Evolutionary conservation across 2,888 invertebrate genomes (phyloP).

Genomic region (Hemicrepidius hirtus): DNA sequence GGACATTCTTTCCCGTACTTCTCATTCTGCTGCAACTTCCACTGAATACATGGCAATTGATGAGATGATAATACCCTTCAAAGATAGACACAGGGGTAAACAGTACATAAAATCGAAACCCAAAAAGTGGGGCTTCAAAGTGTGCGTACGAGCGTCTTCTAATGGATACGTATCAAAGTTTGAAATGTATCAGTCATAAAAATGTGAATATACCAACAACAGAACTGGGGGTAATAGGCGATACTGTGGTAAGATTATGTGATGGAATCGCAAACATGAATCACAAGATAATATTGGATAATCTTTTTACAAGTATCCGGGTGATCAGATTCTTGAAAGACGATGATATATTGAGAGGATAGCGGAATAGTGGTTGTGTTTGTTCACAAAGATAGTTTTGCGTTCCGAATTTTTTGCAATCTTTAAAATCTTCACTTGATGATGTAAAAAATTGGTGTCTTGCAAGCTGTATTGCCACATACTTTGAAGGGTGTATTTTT

Average conservation of each 20-base stretch:
- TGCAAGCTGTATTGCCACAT: no score
- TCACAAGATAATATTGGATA: constrained; percentile 31
- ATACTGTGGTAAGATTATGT: constrained; percentile 23
- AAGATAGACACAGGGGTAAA: constrained; percentile 51
- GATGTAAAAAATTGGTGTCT: no score
- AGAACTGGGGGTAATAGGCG: constrained; percentile 21
- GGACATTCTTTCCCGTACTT: constrained; percentile 36
- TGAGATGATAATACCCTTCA: constrained; percentile 56
- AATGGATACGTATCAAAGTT: constrained; percentile 53
- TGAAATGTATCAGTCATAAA: constrained; percentile 43
- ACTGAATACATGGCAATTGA: constrained; percentile 51
- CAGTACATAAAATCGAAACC: constrained; percentile 54
- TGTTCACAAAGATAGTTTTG: no score
- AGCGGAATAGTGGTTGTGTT: no score
- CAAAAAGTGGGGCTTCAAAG: constrained; percentile 54
- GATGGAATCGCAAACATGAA: neutral
- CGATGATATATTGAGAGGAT: no score
- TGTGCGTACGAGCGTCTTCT: constrained; percentile 48
- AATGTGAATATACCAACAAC: no score
- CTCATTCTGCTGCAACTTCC: constrained; percentile 42
- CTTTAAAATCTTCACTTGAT: no score
- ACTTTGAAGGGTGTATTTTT: no score
- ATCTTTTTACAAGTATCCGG: constrained; percentile 34
- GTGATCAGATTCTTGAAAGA: no score
- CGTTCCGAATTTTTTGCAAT: no score